Evolutionary conservation across 2,888 invertebrate species (phyloP), one percentile per base, ranked within the genome.

Genomic region (Lottia scabra): DNA sequence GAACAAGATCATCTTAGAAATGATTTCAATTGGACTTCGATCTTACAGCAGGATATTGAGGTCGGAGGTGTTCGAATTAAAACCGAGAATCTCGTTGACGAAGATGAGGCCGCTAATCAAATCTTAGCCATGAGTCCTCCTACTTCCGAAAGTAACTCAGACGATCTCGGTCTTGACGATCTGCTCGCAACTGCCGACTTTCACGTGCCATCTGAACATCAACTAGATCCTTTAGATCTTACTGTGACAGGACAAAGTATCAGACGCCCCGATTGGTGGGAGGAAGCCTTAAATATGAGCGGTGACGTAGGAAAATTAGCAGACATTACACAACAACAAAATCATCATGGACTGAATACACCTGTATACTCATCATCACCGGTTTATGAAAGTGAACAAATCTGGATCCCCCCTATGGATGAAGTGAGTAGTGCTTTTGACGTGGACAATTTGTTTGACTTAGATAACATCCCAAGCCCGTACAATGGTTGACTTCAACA

Each of bases 231-330:
- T 19, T 75, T 87, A 62, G 88, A 89, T 78, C 79, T 89, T 67
- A 87, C 87, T 15, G 83, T 89, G 43, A 83, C 84, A 12, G 89
- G 89, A n/a, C 80, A 82, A 8, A 81, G 85, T n/a, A 88, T 89
- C 46, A 81, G 81, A 70, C 84, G 88, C 1, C 89, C 89, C 0
- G 85, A 84, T n/a, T 89, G 89, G 88, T 89, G 89, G 89, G 76
- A 75, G 26, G 86, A 86, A 56, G 78, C 75, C 56, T 71, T 78
- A 27, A 83, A 77, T 73, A 74, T 82, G 15, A 79, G 79, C 63
- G 56, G 23, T 10, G 56, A 56, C 13, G 10, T 5, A 2, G 56
- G 56, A 23, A 56, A 56, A 56, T 45, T 65, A 3, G 62, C 19
- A 6, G 68, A 68, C n/a, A 74, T 76, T 56, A 78, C 78, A 46